These are phyloP conservation scores for roundworm (Caenorhabditis elegans) DNA, from an alignment of 1,140 invertebrate genomes.

Conservation along the genomic window DNA sequence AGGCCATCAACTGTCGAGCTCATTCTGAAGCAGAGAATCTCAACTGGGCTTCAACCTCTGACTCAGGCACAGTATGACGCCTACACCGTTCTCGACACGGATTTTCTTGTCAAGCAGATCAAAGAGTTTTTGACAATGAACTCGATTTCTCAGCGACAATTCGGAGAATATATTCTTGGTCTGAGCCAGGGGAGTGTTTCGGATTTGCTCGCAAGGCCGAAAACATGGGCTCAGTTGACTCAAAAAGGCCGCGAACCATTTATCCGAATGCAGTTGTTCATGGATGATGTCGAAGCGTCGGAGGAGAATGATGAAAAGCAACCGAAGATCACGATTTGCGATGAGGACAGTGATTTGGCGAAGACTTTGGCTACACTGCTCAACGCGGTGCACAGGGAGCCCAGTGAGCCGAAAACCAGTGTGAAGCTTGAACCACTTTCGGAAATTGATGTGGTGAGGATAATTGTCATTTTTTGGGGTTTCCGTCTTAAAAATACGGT, in stretches of 20 bases:
- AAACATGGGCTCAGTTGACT: slow-evolving; percentile 95
- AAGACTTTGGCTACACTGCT: slow-evolving; percentile 89
- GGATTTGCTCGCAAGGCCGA: slow-evolving; percentile 87
- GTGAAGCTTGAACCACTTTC: background rate
- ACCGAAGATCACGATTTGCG: background rate
- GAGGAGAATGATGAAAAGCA: slow-evolving; percentile 91
- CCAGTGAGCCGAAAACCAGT: no score
- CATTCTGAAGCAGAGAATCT: slow-evolving; percentile 74
- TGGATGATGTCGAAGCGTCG: slow-evolving; percentile 88
- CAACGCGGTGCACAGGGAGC: slow-evolving; percentile 74
- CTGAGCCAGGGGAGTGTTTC: slow-evolving; percentile 84
- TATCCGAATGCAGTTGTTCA: slow-evolving; percentile 97
- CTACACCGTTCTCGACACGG: slow-evolving; percentile 95
- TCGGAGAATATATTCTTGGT: slow-evolving; percentile 94
- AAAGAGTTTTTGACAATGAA: slow-evolving; percentile 97
- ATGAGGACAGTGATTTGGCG: slow-evolving; percentile 78
- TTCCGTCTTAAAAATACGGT: no score
- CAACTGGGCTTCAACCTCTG: slow-evolving; percentile 86
- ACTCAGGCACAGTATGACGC: slow-evolving; percentile 98
- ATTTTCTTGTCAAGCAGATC: slow-evolving; percentile 92
- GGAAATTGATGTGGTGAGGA: background rate
- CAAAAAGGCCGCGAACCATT: slow-evolving; percentile 94
- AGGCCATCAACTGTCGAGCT: background rate
- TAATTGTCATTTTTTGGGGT: no score
- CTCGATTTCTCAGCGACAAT: slow-evolving; percentile 94